phyloP scores from a whole-genome alignment of 2,888 invertebrate species.

The Nysson spinosus region DNA sequence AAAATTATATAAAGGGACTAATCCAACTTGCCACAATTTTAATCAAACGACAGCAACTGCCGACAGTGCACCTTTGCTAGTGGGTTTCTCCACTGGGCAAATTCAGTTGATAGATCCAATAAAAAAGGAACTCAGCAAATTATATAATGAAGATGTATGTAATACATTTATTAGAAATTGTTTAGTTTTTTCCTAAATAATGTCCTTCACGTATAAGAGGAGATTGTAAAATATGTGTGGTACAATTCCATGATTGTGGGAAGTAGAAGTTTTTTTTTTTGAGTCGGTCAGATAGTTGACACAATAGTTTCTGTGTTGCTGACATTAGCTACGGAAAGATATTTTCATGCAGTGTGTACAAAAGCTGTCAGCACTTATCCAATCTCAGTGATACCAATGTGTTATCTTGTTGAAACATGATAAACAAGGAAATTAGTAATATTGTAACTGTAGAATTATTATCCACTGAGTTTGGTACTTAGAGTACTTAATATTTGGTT shows the following conservation, averaged over 20 bases:
- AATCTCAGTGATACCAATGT: conserved; percentile 38
- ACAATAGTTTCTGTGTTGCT: conserved; percentile 17
- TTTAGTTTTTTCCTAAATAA: not conserved
- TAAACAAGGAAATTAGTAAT: conserved; percentile 51
- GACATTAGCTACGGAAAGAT: conserved; percentile 8
- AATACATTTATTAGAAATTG: conserved; percentile 12
- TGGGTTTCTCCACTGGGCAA: conserved; percentile 99
- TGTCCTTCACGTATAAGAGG: not conserved
- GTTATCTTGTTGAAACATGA: conserved; percentile 59
- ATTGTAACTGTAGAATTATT: conserved; percentile 21
- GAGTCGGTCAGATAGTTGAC: conserved; percentile 12
- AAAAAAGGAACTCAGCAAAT: conserved; percentile 96
- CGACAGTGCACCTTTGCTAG: conserved; percentile 92
- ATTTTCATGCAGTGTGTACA: conserved; percentile 31
- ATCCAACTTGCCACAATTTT: conserved; percentile 99
- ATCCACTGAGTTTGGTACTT: not conserved
- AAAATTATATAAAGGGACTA: conserved; percentile 98
- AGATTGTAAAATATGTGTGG: conserved; percentile 35
- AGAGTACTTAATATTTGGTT: conserved; percentile 15
- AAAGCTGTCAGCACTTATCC: conserved; percentile 40
- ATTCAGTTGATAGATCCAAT: conserved; percentile 98
- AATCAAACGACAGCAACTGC: conserved; percentile 89
- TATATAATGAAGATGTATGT: conserved; percentile 98
- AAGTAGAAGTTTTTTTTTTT: conserved; percentile 5
- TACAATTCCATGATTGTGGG: conserved; percentile 23